phyloP scores from a whole-genome alignment of 2,888 invertebrate species.

The Drosophila fungiperda region DNA sequence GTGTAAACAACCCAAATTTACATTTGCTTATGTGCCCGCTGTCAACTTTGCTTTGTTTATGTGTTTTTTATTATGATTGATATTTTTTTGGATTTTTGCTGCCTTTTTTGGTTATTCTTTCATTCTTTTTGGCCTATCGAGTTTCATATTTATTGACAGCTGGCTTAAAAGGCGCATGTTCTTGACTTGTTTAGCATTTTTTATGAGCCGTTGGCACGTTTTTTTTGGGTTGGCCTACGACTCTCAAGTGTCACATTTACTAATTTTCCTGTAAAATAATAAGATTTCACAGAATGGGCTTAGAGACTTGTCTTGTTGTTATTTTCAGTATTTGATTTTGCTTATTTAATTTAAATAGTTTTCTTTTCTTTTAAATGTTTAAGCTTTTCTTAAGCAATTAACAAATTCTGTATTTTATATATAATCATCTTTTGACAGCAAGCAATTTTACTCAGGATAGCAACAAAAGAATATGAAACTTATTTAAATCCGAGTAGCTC shows the following conservation, averaged over 20 bases:
- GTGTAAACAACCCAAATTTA: conserved; percentile 55
- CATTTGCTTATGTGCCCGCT: conserved; percentile 64
- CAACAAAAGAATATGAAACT: conserved; percentile 68
- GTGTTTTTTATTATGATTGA: conserved; percentile 74
- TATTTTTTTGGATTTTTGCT: conserved; percentile 56
- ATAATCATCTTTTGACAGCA: conserved; percentile 21
- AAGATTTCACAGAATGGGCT: conserved; percentile 36
- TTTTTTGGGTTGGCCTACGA: conserved; percentile 3
- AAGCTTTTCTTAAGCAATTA: conserved; percentile 8
- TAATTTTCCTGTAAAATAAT: conserved; percentile 57
- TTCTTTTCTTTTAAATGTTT: conserved; percentile 1
- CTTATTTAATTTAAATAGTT: not conserved
- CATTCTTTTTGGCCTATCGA: conserved; percentile 34
- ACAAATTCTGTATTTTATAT: conserved; percentile 26
- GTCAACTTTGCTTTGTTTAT: conserved; percentile 68
- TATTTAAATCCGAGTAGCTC: conserved; percentile 61
- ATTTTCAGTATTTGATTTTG: conserved; percentile 5
- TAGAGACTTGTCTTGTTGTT: not conserved
- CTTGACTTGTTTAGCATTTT: conserved; percentile 72
- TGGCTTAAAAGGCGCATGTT: conserved; percentile 61
- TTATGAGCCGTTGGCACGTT: conserved; percentile 59
- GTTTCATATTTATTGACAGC: conserved; percentile 72
- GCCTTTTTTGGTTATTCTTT: conserved; percentile 6
- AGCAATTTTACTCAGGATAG: conserved; percentile 49
- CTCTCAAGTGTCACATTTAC: conserved; percentile 62